Percentiles rank a stretch among this genome's conserved stretches.
Evolutionary conservation across 37 sponge, comb jelly and placozoan genomes (phyloP).

Genomic region (Halichondria panicea): DNA sequence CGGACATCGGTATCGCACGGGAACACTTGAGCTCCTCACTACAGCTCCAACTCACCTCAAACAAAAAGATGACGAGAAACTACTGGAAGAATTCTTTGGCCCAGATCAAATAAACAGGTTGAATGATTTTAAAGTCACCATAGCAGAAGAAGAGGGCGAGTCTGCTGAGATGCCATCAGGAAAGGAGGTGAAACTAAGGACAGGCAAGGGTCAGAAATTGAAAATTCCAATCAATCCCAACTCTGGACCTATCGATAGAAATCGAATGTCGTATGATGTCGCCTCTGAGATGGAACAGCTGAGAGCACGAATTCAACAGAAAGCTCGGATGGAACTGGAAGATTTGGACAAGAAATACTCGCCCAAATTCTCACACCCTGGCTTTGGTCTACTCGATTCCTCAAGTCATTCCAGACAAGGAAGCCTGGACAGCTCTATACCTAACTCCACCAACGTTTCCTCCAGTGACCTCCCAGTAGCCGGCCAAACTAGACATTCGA

Average conservation of each 20-base stretch:
- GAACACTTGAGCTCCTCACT: slow-evolving; percentile 15
- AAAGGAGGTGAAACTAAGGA: background rate
- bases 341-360: slow-evolving; percentile 49
- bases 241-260: background rate
- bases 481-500: background rate
- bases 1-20: background rate
- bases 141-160: background rate
- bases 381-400: background rate
- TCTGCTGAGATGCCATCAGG: background rate
- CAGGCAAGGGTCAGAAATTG: background rate
- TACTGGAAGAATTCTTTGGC: slow-evolving; percentile 38
- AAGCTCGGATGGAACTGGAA: slow-evolving; percentile 20
- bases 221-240: slow-evolving; percentile 5
- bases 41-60: slow-evolving; percentile 27
- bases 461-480: too few species aligned
- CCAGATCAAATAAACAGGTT: slow-evolving; percentile 15
- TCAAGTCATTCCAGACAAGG: slow-evolving; percentile 19
- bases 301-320: slow-evolving; percentile 43
- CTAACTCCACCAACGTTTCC: background rate
- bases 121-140: slow-evolving; percentile 7
- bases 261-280: slow-evolving; percentile 17
- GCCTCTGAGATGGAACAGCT: slow-evolving; percentile 58
- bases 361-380: slow-evolving; percentile 14
- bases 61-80: slow-evolving; percentile 13
- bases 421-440: slow-evolving; percentile 27